These are phyloP conservation scores for Eriosoma lanigerum DNA, from an alignment of 1,140 invertebrate species.

Conservation along the genomic window DNA sequence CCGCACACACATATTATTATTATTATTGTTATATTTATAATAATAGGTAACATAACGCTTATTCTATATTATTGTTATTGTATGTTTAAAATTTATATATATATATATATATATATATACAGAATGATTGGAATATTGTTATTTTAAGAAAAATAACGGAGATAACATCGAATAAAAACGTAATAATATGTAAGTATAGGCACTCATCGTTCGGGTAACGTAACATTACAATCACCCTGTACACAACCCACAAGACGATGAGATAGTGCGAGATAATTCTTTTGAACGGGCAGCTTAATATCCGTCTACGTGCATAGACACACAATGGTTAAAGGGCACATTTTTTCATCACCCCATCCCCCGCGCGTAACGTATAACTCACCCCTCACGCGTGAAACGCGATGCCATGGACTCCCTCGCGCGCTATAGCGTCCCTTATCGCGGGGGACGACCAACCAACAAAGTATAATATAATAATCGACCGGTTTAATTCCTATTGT, in stretches of 20 bases:
- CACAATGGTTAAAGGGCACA: conserved; percentile 11
- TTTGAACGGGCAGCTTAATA: not conserved
- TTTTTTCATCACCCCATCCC: conserved; percentile 16
- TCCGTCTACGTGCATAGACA: not conserved
- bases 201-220: too few species aligned
- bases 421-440: not conserved
- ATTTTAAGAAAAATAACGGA: too few species aligned
- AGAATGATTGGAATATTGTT: too few species aligned
- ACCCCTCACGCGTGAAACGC: not conserved
- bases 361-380: too few species aligned
- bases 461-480: not conserved
- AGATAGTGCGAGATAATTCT: not conserved
- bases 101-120: not conserved
- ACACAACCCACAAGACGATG: too few species aligned
- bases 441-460: not conserved
- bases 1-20: too few species aligned
- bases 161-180: too few species aligned
- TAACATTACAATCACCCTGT: too few species aligned
- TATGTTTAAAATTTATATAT: not conserved
- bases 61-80: too few species aligned
- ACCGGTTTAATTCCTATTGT: conserved; percentile 32
- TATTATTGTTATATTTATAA: too few species aligned
- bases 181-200: too few species aligned
- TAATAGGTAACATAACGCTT: too few species aligned
- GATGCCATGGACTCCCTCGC: not conserved